phyloP scores from a whole-genome alignment of 2,113 vertebrate genomes.

The Seriola dumerili region DNA sequence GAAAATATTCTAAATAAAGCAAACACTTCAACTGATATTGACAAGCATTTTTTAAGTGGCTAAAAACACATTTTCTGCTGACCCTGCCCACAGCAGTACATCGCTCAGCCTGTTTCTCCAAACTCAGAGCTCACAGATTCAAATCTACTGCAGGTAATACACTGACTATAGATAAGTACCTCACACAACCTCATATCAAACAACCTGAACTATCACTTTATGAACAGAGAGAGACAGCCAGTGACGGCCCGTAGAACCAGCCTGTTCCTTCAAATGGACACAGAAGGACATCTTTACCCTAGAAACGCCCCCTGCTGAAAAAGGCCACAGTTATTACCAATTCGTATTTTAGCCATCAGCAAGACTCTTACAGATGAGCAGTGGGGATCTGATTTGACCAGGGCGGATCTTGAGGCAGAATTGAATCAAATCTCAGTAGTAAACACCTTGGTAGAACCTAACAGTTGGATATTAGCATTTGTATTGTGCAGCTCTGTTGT shows the following conservation, averaged over 20 bases:
- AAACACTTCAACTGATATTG: too few species aligned
- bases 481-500: slow-evolving; percentile 65
- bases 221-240: slow-evolving; percentile 26
- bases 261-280: slow-evolving; percentile 23
- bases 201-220: background rate
- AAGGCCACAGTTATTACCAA: slow-evolving; percentile 51
- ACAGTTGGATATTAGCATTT: slow-evolving; percentile 72
- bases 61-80: too few species aligned
- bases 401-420: slow-evolving; percentile 41
- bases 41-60: too few species aligned
- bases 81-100: too few species aligned
- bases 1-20: too few species aligned
- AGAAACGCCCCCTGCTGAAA: slow-evolving; percentile 31
- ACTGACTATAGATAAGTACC: too few species aligned
- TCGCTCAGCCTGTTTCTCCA: too few species aligned
- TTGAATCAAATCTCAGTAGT: slow-evolving; percentile 68
- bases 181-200: too few species aligned
- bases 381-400: slow-evolving; percentile 55
- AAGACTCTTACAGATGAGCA: slow-evolving; percentile 65
- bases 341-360: slow-evolving; percentile 60
- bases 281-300: slow-evolving; percentile 44
- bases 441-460: slow-evolving; percentile 56
- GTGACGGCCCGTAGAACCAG: background rate
- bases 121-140: too few species aligned
- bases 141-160: too few species aligned